A percentile compares a stretch with the other conserved stretches of the same genome.
Conservation (phyloP, 2,113 vertebrate genomes). For the Asarcornis scutulata region DNA sequence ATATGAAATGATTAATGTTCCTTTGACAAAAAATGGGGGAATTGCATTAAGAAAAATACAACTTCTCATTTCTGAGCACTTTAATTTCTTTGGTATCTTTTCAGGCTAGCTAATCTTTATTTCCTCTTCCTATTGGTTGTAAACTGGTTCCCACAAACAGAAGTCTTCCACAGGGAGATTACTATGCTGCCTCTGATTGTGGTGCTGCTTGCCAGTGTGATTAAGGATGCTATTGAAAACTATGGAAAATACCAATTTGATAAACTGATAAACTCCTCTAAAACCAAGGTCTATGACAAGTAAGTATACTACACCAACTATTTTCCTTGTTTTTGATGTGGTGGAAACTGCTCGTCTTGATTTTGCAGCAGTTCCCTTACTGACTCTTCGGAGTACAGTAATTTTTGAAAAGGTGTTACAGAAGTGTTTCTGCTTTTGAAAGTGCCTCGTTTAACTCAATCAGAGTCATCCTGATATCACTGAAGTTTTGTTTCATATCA, state of each 20-base stretch:
- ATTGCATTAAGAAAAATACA: not conserved
- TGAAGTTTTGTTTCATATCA: not conserved
- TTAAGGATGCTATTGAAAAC: conserved; percentile 79
- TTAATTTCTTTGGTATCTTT: not conserved
- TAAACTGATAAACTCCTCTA: conserved; percentile 69
- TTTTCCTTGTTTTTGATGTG: not conserved
- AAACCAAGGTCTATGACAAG: conserved; percentile 72
- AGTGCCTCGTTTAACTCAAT: not conserved
- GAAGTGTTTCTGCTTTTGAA: not conserved
- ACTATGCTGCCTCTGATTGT: conserved; percentile 73
- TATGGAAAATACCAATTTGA: conserved; percentile 74
- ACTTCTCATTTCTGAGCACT: not conserved
- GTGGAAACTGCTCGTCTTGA: not conserved
- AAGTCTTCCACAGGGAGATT: conserved; percentile 79
- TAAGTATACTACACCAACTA: conserved; percentile 47
- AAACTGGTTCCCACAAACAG: conserved; percentile 78
- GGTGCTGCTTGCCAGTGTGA: conserved; percentile 73
- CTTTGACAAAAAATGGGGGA: not conserved
- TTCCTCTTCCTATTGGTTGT: conserved; percentile 78
- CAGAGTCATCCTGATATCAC: not conserved
- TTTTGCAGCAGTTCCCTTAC: not conserved
- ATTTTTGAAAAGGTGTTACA: not conserved
- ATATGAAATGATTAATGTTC: not conserved
- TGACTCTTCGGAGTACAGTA: not conserved
- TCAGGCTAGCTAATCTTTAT: conserved; percentile 79